A percentile compares a stretch with the other conserved stretches of the same genome.
Conservation (phyloP, 92 coral and sea anemone species). For the Parazoanthus swiftii region DNA sequence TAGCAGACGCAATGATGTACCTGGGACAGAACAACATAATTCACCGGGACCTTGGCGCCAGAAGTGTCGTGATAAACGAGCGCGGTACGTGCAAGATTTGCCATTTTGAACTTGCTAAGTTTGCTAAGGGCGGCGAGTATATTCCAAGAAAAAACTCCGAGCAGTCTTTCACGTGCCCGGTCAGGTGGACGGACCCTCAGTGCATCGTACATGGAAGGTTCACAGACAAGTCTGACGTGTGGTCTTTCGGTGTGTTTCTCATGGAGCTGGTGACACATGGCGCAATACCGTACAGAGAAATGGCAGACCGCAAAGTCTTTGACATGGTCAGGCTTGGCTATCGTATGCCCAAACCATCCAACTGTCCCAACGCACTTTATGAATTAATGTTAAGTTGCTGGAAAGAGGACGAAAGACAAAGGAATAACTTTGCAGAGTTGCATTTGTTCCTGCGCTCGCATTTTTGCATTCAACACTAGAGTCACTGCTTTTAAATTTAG, state of each 20-base stretch:
- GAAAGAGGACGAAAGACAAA: constrained; percentile 16
- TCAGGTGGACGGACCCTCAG: constrained; percentile 36
- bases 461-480: constrained; percentile 19
- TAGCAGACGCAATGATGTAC: constrained; percentile 44
- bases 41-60: constrained; percentile 39
- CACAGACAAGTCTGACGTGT: constrained; percentile 25
- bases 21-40: constrained; percentile 29
- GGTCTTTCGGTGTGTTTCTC: constrained; percentile 39
- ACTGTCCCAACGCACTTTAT: constrained; percentile 25
- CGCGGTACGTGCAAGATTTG: constrained; percentile 24
- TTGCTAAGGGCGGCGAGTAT: constrained; percentile 33
- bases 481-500: not conserved
- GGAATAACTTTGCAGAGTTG: constrained; percentile 36
- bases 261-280: constrained; percentile 37
- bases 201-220: constrained; percentile 27
- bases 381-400: constrained; percentile 36
- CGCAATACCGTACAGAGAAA: constrained; percentile 36
- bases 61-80: constrained; percentile 24
- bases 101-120: constrained; percentile 40
- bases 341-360: constrained; percentile 17
- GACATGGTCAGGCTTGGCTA: constrained; percentile 43
- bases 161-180: constrained; percentile 31
- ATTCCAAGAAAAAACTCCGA: constrained; percentile 34
- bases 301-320: constrained; percentile 34
- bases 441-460: constrained; percentile 35